phyloP scores from a whole-genome alignment of 2,113 vertebrate genomes.

The Dicerorhinus sumatrensis region DNA sequence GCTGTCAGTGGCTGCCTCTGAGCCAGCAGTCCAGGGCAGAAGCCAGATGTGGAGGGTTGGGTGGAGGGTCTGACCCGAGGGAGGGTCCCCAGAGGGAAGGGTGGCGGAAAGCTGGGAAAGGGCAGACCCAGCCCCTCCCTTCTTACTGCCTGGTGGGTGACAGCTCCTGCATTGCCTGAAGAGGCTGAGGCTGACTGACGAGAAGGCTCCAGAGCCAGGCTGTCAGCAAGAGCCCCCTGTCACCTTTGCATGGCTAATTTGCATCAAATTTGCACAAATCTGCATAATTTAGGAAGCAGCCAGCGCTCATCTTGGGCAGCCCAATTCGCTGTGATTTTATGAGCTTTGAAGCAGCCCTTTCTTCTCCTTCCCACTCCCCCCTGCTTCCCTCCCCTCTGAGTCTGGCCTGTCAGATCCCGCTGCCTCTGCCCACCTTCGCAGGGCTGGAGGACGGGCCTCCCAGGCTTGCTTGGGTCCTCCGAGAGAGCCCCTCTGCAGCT shows the following conservation, averaged over 20 bases:
- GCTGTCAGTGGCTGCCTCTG: neutral
- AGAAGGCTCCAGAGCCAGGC: conserved; percentile 68
- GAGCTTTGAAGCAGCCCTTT: conserved; percentile 77
- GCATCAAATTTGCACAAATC: conserved; percentile 80
- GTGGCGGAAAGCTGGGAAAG: neutral
- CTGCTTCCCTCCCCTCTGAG: neutral
- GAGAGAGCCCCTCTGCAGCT: neutral
- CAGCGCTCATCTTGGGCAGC: conserved; percentile 62
- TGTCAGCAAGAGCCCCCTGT: conserved; percentile 77
- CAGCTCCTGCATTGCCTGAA: neutral
- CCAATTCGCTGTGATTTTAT: conserved; percentile 73
- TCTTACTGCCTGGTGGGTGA: neutral
- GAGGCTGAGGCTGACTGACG: conserved; percentile 52
- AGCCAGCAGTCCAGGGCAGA: neutral
- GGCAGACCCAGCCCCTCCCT: neutral
- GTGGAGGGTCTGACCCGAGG: neutral
- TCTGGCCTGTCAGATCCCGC: conserved; percentile 54
- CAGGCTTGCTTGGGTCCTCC: neutral
- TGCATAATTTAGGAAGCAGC: conserved; percentile 81
- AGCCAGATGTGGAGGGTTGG: neutral
- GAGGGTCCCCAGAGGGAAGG: no score
- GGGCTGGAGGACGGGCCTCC: neutral
- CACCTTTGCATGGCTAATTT: conserved; percentile 70
- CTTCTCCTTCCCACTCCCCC: conserved; percentile 43
- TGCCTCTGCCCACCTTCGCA: neutral